Percentiles rank a stretch among this genome's conserved stretches.
These are phyloP conservation scores for Malachius bipustulatus DNA, from an alignment of 2,888 invertebrate species.

Conservation along the genomic window DNA sequence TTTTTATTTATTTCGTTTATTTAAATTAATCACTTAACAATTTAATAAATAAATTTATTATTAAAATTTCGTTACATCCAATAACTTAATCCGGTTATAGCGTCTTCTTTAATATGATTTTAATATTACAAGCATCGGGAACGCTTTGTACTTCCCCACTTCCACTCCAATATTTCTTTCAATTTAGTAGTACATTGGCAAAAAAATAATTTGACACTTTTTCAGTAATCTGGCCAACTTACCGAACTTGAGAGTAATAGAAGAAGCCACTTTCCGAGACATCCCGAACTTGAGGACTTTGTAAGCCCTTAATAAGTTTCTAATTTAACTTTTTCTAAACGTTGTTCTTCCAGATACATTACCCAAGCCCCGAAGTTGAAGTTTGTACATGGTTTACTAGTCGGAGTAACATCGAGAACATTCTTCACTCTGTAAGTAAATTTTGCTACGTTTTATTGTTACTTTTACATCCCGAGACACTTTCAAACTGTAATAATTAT, in stretches of 20 bases:
- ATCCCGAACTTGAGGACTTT: conserved; percentile 42
- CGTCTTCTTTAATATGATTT: too few species aligned
- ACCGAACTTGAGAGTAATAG: conserved; percentile 43
- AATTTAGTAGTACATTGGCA: too few species aligned
- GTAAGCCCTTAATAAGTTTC: neutral
- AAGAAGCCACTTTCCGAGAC: conserved; percentile 45
- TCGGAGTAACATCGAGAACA: conserved; percentile 39
- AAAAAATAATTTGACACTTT: conserved; percentile 19
- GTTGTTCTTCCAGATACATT: conserved; percentile 46
- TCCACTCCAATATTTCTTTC: too few species aligned
- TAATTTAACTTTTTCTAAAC: conserved; percentile 4
- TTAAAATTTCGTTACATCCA: too few species aligned
- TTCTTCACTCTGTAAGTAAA: conserved; percentile 51
- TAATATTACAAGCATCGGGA: too few species aligned
- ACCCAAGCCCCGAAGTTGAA: conserved; percentile 53
- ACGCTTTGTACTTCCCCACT: too few species aligned
- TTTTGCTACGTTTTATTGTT: conserved; percentile 1
- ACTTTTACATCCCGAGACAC: too few species aligned
- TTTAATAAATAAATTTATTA: too few species aligned
- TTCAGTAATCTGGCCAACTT: conserved; percentile 47
- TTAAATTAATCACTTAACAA: too few species aligned
- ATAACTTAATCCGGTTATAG: too few species aligned
- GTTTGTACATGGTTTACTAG: conserved; percentile 41
- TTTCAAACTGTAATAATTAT: too few species aligned
- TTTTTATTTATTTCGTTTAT: too few species aligned